Evolutionary conservation across 2,888 invertebrate species (phyloP).

Genomic region (Dicranocentrus wangi): DNA sequence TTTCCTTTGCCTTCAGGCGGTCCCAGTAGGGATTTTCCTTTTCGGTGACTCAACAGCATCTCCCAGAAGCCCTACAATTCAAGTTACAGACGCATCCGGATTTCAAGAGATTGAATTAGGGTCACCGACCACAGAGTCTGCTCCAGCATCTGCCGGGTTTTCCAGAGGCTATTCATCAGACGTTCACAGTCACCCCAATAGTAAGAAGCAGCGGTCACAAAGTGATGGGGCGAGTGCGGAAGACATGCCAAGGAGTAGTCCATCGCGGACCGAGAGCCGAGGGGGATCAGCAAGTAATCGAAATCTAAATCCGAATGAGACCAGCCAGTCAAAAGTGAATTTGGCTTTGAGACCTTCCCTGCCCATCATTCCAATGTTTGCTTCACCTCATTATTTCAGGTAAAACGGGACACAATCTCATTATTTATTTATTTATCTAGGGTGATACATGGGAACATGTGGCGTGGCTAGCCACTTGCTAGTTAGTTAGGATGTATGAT

Average conservation of each 20-base stretch:
- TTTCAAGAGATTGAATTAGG: slow-evolving; percentile 63
- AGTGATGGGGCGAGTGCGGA: slow-evolving; percentile 51
- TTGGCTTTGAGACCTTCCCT: slow-evolving; percentile 48
- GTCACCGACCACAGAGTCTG: slow-evolving; percentile 49
- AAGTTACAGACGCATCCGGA: slow-evolving; percentile 49
- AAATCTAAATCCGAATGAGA: slow-evolving; percentile 33
- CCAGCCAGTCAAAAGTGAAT: slow-evolving; percentile 37
- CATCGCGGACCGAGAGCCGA: neutral
- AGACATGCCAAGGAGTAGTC: neutral
- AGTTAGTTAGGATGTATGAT: too few species aligned
- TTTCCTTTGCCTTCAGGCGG: slow-evolving; percentile 62
- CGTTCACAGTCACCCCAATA: neutral
- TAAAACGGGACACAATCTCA: neutral
- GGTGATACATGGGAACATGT: neutral
- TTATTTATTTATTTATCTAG: neutral
- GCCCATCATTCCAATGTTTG: slow-evolving; percentile 59
- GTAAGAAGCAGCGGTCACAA: slow-evolving; percentile 27
- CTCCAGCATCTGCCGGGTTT: slow-evolving; percentile 37
- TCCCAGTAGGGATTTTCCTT: slow-evolving; percentile 72
- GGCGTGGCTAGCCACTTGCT: too few species aligned
- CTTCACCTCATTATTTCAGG: slow-evolving; percentile 53
- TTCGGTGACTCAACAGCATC: slow-evolving; percentile 31
- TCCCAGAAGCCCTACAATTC: slow-evolving; percentile 41
- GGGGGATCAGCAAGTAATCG: neutral
- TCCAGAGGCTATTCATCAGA: neutral